Percentiles rank a stretch among this genome's conserved stretches.
phyloP scores from a whole-genome alignment of 2,888 invertebrate species.

The Lapara coniferarum region DNA sequence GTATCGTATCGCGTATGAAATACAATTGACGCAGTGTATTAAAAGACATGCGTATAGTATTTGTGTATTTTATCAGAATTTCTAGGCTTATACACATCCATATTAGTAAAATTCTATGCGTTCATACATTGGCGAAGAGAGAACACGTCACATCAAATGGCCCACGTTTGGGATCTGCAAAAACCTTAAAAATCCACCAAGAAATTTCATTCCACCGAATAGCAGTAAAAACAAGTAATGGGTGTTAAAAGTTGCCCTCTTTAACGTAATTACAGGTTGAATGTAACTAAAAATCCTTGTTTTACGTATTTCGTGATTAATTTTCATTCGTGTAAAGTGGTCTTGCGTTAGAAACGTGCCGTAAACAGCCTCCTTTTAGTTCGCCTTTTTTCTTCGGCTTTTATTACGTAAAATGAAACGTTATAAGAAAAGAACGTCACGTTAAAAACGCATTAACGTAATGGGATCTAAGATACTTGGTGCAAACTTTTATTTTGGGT shows the following conservation, averaged over 20 bases:
- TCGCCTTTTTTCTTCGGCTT: constrained; percentile 36
- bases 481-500: neutral
- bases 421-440: constrained; percentile 8
- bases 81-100: too few species aligned
- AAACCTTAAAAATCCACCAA: neutral
- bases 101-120: too few species aligned
- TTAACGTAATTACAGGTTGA: constrained; percentile 17
- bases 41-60: too few species aligned
- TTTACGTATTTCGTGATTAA: constrained; percentile 24
- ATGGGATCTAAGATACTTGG: constrained; percentile 2
- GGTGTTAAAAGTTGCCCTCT: neutral
- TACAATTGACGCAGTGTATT: too few species aligned
- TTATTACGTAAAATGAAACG: constrained; percentile 34
- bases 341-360: constrained; percentile 36
- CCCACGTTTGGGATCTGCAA: too few species aligned
- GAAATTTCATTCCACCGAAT: neutral
- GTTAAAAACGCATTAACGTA: constrained; percentile 10
- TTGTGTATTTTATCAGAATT: too few species aligned
- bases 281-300: constrained; percentile 2
- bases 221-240: neutral
- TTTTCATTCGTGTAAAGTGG: constrained; percentile 27
- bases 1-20: too few species aligned
- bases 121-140: too few species aligned
- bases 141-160: too few species aligned
- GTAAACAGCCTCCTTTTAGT: constrained; percentile 41